Percentiles rank a stretch among this genome's conserved stretches.
These are phyloP conservation scores for Mugil cephalus DNA, from an alignment of 2,113 vertebrate genomes.

Conservation along the genomic window DNA sequence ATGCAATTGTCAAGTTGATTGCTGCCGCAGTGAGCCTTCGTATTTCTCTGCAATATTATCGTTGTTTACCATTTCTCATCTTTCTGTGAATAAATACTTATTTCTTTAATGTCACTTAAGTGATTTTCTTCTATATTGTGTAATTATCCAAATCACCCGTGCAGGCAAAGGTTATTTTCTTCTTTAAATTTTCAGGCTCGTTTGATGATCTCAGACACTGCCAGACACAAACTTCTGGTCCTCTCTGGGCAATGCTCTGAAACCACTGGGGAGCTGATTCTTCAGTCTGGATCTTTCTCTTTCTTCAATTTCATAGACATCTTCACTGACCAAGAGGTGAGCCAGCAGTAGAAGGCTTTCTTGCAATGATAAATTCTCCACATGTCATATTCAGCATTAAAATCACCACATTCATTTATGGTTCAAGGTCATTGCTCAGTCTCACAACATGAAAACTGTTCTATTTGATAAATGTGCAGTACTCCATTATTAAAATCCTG, in stretches of 20 bases:
- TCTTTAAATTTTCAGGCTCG: slow-evolving; percentile 86
- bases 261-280: slow-evolving; percentile 95
- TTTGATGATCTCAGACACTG: slow-evolving; percentile 95
- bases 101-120: background rate
- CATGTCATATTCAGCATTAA: background rate
- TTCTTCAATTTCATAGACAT: slow-evolving; percentile 98
- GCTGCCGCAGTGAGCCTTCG: background rate
- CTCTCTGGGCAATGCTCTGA: slow-evolving; percentile 95
- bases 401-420: background rate
- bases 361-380: background rate
- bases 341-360: slow-evolving; percentile 25
- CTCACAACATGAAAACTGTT: too few relatives aligned
- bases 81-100: background rate
- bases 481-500: background rate
- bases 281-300: slow-evolving; percentile 96
- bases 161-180: background rate
- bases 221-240: slow-evolving; percentile 94
- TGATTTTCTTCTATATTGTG: background rate
- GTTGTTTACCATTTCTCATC: background rate
- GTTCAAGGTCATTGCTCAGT: too few relatives aligned
- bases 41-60: too few relatives aligned
- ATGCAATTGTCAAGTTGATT: slow-evolving; percentile 35
- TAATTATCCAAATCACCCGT: background rate
- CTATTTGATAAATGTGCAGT: too few relatives aligned
- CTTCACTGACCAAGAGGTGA: slow-evolving; percentile 97